phyloP scores from a whole-genome alignment of 2,888 invertebrate species.

The Euplexia lucipara region DNA sequence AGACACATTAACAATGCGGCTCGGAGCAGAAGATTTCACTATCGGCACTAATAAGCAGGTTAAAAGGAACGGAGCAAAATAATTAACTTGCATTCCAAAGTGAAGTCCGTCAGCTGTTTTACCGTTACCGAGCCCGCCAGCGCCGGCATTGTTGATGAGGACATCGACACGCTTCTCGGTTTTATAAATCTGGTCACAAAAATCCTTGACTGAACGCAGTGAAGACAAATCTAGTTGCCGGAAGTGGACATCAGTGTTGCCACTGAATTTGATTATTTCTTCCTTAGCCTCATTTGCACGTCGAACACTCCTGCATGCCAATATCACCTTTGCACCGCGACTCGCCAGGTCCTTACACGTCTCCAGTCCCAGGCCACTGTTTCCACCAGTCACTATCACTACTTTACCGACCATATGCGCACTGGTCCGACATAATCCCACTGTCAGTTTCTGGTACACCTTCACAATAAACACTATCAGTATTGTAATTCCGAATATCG shows the following conservation, averaged over 20 bases:
- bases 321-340: constrained; percentile 88
- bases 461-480: constrained; percentile 74
- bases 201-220: constrained; percentile 88
- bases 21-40: constrained; percentile 91
- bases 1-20: constrained; percentile 92
- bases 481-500: constrained; percentile 65
- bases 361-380: constrained; percentile 89
- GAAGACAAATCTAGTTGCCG: constrained; percentile 85
- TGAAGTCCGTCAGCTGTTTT: constrained; percentile 93
- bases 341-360: constrained; percentile 88
- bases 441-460: constrained; percentile 84
- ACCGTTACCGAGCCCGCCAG: constrained; percentile 85
- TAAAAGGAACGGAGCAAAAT: constrained; percentile 93
- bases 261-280: constrained; percentile 81
- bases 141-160: constrained; percentile 92
- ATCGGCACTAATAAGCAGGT: constrained; percentile 91
- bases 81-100: constrained; percentile 93
- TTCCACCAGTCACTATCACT: constrained; percentile 86
- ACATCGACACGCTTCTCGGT: constrained; percentile 89
- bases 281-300: constrained; percentile 81
- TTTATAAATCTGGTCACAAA: constrained; percentile 89
- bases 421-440: constrained; percentile 83
- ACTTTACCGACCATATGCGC: constrained; percentile 88
- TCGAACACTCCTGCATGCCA: constrained; percentile 86
- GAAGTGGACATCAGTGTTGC: constrained; percentile 80